Base-by-base conservation (phyloP, 2,797 vertebrate species). In the Acomys russatus region DNA sequence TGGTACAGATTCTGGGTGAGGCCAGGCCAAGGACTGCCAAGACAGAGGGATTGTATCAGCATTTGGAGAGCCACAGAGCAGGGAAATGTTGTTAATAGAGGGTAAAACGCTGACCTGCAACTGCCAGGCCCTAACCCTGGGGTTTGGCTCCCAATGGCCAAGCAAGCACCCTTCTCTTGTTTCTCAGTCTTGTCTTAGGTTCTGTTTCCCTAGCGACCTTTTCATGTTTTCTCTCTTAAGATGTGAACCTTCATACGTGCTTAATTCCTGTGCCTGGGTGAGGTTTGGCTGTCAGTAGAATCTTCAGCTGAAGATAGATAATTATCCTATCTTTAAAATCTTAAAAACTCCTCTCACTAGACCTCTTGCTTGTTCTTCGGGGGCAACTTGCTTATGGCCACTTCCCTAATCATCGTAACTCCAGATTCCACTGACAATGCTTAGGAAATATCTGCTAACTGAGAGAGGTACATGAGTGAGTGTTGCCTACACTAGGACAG, bases 271-370 rank as follows among this genome's bases (percentile, higher is more conserved):
- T 1, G 5, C 28, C 7, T 74, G 54, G 30, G 28, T 93, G 15
- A 51, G 33, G 35, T 88, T 94, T 80, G 78, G 33, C 71, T 56
- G 51, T 63, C 35, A 80, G 68, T 1, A 30, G 44, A 38, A 25
- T 17, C 96, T 71, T 5, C 3, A 87, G 28, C 59, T 61, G 28
- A 93, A 92, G 85, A 28, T 17, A 71, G 80, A 79, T 76, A 92
- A 85, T 88, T 30, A 64, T 74, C 63, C n/a, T 63, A 18, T 38
- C 51, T 85, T 51, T 68, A 85, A 85, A 68, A 51, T 44, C 33
- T 28, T 77, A 64, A 88, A 96, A 94, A 30, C 22, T n/a, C 66
- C 11, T 92, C 35, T 23, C 33, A 6, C 73, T 76, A 76, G 73
- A 82, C 61, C 33, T 74, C 10, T 30, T 64, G 35, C 30, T 76